A percentile compares a stretch with the other conserved stretches of the same genome.
Conservation (phyloP, 2,113 vertebrate species). For the Chamaetylas fuelleborni region DNA sequence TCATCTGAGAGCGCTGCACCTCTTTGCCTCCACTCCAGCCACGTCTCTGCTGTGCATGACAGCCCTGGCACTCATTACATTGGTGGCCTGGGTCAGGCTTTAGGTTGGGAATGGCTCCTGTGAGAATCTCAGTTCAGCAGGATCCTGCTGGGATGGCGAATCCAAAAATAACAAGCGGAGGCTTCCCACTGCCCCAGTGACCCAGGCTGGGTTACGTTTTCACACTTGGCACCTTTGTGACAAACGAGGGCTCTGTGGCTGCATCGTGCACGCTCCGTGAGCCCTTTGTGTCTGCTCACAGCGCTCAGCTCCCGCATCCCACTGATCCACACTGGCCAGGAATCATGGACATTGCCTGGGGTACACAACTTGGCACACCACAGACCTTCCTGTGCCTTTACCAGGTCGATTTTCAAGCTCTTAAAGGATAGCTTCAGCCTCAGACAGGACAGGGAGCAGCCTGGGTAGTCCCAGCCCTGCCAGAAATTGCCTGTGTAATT, state of each 20-base stretch:
- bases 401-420: not conserved
- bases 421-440: not conserved
- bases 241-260: not conserved
- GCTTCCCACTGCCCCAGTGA: not conserved
- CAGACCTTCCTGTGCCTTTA: not conserved
- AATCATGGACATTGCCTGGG: not conserved
- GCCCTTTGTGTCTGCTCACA: not conserved
- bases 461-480: not conserved
- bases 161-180: not conserved
- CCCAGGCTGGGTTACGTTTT: not conserved
- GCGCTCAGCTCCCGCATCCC: not conserved
- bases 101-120: not conserved
- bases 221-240: not conserved
- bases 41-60: not conserved
- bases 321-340: not conserved
- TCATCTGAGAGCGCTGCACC: not conserved
- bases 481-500: not conserved
- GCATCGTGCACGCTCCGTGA: not conserved
- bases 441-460: not conserved
- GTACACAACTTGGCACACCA: fast-evolving
- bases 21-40: not conserved
- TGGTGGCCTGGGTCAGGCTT: not conserved
- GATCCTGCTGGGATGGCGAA: not conserved
- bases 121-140: not conserved
- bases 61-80: not conserved